Conservation (phyloP, 2,113 vertebrate genomes). For the Apodemus sylvaticus region DNA sequence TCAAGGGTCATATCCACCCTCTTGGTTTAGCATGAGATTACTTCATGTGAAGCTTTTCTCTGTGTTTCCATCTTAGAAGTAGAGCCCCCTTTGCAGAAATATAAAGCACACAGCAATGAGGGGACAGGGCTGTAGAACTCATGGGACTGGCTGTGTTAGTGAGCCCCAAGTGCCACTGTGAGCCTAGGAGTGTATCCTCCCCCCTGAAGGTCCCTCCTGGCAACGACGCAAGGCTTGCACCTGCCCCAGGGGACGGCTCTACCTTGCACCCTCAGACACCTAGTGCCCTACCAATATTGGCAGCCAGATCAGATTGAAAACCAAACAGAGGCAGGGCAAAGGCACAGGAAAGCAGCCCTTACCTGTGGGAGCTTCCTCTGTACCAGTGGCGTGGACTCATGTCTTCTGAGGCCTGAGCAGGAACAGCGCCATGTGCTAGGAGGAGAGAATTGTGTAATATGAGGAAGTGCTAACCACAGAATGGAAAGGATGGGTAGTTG, state of each 20-base stretch:
- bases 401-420: neutral
- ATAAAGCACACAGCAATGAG: fast-evolving
- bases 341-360: neutral
- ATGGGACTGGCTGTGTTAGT: neutral
- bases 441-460: no score
- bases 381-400: neutral
- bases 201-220: neutral
- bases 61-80: neutral
- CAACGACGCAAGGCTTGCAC: neutral
- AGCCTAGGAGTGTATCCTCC: neutral
- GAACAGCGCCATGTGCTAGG: fast-evolving
- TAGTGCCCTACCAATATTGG: neutral
- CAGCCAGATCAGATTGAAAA: neutral
- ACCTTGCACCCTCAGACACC: neutral
- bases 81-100: neutral
- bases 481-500: neutral
- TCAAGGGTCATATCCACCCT: no score
- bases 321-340: neutral
- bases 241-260: neutral
- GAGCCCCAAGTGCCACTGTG: neutral
- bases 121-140: neutral
- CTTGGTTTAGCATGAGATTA: neutral
- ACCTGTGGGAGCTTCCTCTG: neutral
- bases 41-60: no score
- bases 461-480: neutral